These are phyloP conservation scores for Rachycentron canadum DNA, from an alignment of 2,797 vertebrate species.

Conservation along the genomic window DNA sequence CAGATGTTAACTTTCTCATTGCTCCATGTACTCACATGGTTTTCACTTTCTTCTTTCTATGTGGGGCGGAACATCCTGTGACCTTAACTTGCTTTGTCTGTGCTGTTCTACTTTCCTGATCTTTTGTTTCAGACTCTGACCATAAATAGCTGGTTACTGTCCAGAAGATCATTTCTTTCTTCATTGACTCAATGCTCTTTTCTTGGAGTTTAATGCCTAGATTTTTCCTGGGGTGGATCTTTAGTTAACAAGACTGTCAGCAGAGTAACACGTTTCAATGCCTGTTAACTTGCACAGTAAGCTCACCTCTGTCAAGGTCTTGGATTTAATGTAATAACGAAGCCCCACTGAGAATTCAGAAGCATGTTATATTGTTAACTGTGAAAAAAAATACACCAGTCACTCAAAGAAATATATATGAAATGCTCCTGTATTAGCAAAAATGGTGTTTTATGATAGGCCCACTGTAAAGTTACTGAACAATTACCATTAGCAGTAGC, in stretches of 20 bases:
- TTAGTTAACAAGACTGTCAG: conserved; percentile 44
- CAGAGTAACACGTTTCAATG: conserved; percentile 43
- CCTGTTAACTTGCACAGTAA: conserved; percentile 48
- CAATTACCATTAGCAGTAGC: not conserved
- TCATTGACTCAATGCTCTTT: conserved; percentile 34
- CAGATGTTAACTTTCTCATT: conserved; percentile 6
- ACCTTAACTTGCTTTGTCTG: conserved; percentile 37
- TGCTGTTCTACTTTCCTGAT: conserved; percentile 44
- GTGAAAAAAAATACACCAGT: not conserved
- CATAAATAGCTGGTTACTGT: conserved; percentile 30
- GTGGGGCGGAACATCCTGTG: conserved; percentile 20
- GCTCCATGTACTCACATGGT: conserved; percentile 3
- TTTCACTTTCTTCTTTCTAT: conserved; percentile 2
- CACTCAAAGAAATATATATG: not conserved
- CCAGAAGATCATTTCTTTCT: conserved; percentile 63
- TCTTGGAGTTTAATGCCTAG: conserved; percentile 41
- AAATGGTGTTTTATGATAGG: not conserved
- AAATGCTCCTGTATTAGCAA: not conserved
- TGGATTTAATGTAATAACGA: conserved; percentile 42
- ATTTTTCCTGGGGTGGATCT: conserved; percentile 39
- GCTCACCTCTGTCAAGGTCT: conserved; percentile 42
- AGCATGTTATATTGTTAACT: conserved; percentile 5
- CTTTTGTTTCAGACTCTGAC: conserved; percentile 59
- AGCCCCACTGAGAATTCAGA: conserved; percentile 9
- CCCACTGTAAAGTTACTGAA: not conserved